These are phyloP conservation scores for Dioctria linearis DNA, from an alignment of 2,888 invertebrate species.

Conservation along the genomic window DNA sequence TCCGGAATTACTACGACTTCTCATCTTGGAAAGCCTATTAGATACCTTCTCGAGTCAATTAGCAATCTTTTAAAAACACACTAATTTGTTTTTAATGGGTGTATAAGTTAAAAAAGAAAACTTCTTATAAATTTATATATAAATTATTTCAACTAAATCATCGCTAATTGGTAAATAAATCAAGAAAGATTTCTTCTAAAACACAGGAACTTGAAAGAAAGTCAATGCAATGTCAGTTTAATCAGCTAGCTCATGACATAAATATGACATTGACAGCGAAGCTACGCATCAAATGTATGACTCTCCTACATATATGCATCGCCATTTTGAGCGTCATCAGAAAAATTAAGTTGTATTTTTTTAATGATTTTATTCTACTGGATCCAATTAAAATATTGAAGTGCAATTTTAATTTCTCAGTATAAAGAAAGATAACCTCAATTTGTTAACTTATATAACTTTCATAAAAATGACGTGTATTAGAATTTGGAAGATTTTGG, in stretches of 20 bases:
- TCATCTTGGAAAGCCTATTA: conserved; percentile 73
- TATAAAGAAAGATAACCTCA: too few species aligned
- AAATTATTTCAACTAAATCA: neutral
- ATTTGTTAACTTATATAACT: too few species aligned
- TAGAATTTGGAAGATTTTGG: too few species aligned
- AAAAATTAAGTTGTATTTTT: too few species aligned
- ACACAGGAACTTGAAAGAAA: conserved; percentile 47
- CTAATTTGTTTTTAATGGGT: neutral
- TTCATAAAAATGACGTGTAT: too few species aligned
- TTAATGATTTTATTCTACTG: too few species aligned
- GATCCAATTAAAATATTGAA: too few species aligned
- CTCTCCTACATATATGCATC: too few species aligned
- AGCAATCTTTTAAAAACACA: neutral
- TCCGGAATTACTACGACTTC: conserved; percentile 91
- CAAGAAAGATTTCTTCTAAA: conserved; percentile 7
- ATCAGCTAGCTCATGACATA: conserved; percentile 57
- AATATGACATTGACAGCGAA: too few species aligned
- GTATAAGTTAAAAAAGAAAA: neutral
- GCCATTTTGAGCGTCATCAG: too few species aligned
- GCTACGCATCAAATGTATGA: too few species aligned
- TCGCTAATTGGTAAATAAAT: conserved; percentile 10
- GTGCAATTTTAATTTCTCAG: too few species aligned
- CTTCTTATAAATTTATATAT: neutral
- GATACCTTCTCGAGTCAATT: neutral
- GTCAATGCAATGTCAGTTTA: conserved; percentile 68